Percentiles rank a stretch among this genome's conserved stretches.
Evolutionary conservation across 2,888 invertebrate species (phyloP).

Genomic region (Tiliacea aurago): DNA sequence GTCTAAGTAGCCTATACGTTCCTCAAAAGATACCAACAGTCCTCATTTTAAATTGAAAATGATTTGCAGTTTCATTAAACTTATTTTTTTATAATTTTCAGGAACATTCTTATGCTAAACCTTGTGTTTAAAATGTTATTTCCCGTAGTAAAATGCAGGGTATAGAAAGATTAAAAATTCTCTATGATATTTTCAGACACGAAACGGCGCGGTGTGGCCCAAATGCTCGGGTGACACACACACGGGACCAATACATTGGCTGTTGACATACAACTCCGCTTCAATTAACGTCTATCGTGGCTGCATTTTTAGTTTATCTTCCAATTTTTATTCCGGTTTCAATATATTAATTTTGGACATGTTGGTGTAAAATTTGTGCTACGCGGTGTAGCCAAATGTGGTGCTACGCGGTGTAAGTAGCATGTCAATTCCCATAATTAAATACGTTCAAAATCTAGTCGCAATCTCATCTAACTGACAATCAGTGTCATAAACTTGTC

Average conservation of each 20-base stretch:
- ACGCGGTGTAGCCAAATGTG: background rate
- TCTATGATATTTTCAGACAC: conserved; percentile 22
- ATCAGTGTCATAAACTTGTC: background rate
- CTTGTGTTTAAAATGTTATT: background rate
- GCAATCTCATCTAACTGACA: background rate
- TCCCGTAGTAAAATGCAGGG: background rate
- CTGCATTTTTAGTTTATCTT: background rate
- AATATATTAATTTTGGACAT: background rate
- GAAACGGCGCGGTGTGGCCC: conserved; percentile 7
- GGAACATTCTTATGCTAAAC: no score
- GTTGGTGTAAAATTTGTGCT: background rate
- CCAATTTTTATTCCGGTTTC: background rate
- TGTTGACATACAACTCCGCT: conserved; percentile 24
- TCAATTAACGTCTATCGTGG: conserved; percentile 23
- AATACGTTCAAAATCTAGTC: background rate
- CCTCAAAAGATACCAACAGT: background rate
- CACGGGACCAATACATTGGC: conserved; percentile 41
- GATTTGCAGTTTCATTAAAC: no score
- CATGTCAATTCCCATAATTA: no score
- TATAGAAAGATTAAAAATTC: background rate
- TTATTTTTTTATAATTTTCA: no score
- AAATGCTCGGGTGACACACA: conserved; percentile 33
- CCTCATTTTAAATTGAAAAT: background rate
- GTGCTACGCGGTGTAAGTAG: background rate
- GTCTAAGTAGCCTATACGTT: no score